Evolutionary conservation across 2,113 vertebrate genomes (phyloP).

Genomic region (Gymnorhina tibicen): DNA sequence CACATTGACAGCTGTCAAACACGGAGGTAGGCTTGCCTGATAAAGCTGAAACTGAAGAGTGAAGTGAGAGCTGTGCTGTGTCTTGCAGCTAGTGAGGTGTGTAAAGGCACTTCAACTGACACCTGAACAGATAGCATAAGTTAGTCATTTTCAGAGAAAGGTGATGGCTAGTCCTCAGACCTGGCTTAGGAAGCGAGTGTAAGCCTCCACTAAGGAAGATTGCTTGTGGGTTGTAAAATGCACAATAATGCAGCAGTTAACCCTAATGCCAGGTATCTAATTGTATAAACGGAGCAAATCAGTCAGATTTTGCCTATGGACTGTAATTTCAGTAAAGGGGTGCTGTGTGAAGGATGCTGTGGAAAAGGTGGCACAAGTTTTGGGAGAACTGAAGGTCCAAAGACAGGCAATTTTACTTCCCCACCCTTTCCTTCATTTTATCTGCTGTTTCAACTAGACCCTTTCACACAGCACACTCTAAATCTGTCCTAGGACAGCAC

Average conservation of each 20-base stretch:
- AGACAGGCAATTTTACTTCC: background rate
- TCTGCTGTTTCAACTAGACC: background rate
- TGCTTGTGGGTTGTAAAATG: background rate
- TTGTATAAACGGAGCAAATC: background rate
- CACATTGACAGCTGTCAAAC: background rate
- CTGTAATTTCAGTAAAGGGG: background rate
- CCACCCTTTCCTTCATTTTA: background rate
- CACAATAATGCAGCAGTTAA: background rate
- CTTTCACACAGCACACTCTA: background rate
- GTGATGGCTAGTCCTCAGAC: background rate
- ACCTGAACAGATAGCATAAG: background rate
- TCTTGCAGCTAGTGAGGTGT: background rate
- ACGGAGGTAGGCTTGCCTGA: background rate
- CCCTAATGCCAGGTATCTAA: background rate
- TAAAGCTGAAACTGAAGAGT: background rate
- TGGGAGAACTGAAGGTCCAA: background rate
- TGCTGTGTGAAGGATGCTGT: background rate
- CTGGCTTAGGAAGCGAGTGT: background rate
- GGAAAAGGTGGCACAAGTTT: background rate
- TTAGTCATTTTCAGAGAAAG: background rate
- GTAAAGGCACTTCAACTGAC: background rate
- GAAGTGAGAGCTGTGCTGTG: background rate
- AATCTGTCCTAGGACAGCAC: background rate
- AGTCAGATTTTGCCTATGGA: background rate
- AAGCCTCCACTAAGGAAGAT: background rate